Evolutionary conservation across 2,888 invertebrate species (phyloP).

Genomic region (Tenthredo livida): DNA sequence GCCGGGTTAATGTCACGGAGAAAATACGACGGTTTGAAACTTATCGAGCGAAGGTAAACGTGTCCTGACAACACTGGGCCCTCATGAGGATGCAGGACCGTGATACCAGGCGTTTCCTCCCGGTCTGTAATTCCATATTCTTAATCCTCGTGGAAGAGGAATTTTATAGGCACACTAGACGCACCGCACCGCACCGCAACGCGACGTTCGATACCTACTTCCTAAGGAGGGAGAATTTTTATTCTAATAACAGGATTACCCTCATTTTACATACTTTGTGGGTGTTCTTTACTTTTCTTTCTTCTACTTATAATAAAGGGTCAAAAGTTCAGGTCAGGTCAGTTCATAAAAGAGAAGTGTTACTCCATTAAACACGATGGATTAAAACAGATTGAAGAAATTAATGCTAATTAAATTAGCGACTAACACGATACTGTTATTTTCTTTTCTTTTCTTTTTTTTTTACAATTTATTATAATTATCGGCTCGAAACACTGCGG

Average conservation of each 20-base stretch:
- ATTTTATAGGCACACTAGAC: neutral
- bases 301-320: neutral
- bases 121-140: constrained; percentile 12
- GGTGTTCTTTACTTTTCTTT: neutral
- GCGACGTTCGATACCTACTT: neutral
- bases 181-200: too few species aligned
- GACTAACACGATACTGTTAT: neutral
- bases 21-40: constrained; percentile 13
- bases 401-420: constrained; percentile 27
- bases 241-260: constrained; percentile 39
- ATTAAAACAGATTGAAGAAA: constrained; percentile 8
- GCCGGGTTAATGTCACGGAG: constrained; percentile 37
- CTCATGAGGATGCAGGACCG: neutral
- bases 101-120: constrained; percentile 19
- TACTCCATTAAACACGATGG: neutral
- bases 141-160: constrained; percentile 22
- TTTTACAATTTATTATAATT: neutral
- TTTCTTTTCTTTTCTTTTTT: neutral
- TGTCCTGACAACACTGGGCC: constrained; percentile 34
- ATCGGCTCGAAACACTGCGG: neutral
- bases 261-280: neutral
- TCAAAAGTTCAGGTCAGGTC: constrained; percentile 37
- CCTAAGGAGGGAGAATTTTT: constrained; percentile 18
- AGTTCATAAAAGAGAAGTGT: neutral
- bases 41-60: constrained; percentile 43